phyloP scores from a whole-genome alignment of 1,140 invertebrate species.

The Sinella curviseta region DNA sequence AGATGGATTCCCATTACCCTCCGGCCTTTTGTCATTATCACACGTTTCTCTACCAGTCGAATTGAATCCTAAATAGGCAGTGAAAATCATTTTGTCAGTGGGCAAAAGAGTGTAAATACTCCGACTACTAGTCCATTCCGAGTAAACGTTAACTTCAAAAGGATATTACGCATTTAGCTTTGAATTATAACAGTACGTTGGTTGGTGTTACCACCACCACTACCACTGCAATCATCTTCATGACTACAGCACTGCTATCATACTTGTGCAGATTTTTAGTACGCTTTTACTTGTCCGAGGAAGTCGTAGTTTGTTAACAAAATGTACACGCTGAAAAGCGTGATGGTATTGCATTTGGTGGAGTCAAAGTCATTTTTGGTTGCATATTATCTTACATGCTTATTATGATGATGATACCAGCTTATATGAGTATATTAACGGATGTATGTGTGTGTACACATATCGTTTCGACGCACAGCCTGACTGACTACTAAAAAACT shows the following conservation, averaged over 20 bases:
- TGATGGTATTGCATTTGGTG: background rate
- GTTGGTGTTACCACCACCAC: background rate
- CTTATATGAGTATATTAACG: too few species aligned
- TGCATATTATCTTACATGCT: background rate
- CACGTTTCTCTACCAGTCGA: background rate
- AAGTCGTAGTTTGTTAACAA: background rate
- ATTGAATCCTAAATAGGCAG: background rate
- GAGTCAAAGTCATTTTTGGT: background rate
- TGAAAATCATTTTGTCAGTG: background rate
- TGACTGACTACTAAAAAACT: too few species aligned
- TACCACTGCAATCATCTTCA: background rate
- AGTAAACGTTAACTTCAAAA: background rate
- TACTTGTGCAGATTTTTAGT: background rate
- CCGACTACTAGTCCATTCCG: background rate
- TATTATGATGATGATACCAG: too few species aligned
- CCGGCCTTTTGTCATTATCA: background rate
- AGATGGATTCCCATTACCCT: background rate
- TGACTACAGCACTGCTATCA: background rate
- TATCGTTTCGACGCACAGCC: too few species aligned
- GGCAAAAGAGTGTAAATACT: background rate
- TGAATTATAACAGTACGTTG: background rate
- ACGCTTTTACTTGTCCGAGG: background rate
- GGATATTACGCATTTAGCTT: background rate
- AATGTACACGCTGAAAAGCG: background rate
- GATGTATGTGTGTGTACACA: too few species aligned